Evolutionary conservation across 2,888 invertebrate species (phyloP), one percentile per base, ranked within the genome.

Genomic region (Drosophila ochracea): DNA sequence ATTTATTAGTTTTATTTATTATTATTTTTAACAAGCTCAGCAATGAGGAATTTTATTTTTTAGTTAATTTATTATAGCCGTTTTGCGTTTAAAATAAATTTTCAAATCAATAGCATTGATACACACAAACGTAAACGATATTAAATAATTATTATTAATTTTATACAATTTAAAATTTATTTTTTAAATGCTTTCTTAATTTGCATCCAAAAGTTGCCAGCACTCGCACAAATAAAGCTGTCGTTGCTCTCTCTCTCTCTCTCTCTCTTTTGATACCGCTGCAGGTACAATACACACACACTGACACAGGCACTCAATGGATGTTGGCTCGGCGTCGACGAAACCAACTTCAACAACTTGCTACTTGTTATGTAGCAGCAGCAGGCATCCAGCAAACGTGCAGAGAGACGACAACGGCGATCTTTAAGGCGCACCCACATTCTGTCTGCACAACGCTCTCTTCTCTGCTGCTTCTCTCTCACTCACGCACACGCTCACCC

Each of bases 361-460:
- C 77, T 83, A 76, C 82, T 83, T 82, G 82, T 71, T 77, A 82
- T 82, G 84, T 82, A 74, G 68, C 74, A n/a, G 21, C n/a, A n/a
- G 25, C 21, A 47, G 5, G 43, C 43, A 43, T 21, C 11, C 11
- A 43, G 25, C 47, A 47, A 47, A 75, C 85, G 81, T 77, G 52
- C 59, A 66, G 64, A 69, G 63, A 67, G 47, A 47, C 25, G 16
- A 16, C 47, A 9, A 25, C 25, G 47, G 47, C 72, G 75, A 76
- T 82, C 73, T 72, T 65, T 76, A 50, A 77, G 82, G 61, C 84
- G 83, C 83, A 84, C 83, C 83, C 84, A 83, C 83, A 80, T 73
- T 82, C 61, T 47, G 47, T 68, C 59, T 60, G 30, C 53, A 58
- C 50, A 63, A 31, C 52, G 63, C 60, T 73, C 71, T 78, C 70